Evolutionary conservation across 2,797 vertebrate genomes (phyloP).

Genomic region (Cyprinodon diabolis): DNA sequence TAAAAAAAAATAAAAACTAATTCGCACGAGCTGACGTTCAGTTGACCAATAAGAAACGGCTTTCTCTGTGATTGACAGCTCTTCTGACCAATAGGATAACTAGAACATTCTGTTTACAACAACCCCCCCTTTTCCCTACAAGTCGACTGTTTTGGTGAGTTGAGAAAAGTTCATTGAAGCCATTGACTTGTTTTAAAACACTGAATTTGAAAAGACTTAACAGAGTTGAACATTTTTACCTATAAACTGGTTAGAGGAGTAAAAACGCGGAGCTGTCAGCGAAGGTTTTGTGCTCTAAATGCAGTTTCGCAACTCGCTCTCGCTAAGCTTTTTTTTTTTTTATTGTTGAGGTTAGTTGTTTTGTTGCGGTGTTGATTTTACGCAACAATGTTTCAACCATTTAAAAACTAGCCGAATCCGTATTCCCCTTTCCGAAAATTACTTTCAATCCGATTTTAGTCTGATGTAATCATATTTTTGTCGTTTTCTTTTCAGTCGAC

Average conservation of each 20-base stretch:
- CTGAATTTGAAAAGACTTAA: background rate
- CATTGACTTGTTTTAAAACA: conserved; percentile 45
- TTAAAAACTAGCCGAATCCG: background rate
- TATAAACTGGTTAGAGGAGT: background rate
- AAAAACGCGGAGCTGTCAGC: conserved; percentile 49
- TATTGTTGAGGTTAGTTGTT: conserved; percentile 72
- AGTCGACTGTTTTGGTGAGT: conserved; percentile 79
- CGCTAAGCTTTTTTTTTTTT: conserved; percentile 35
- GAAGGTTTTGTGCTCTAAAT: conserved; percentile 12
- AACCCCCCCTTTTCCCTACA: conserved; percentile 53
- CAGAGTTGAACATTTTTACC: background rate
- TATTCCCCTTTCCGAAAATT: background rate
- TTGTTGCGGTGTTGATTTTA: conserved; percentile 52
- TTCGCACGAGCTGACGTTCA: background rate
- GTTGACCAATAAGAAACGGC: conserved; percentile 54
- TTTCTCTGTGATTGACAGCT: conserved; percentile 12
- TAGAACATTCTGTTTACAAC: conserved; percentile 48
- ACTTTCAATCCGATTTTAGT: accelerated
- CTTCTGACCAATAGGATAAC: conserved; percentile 37
- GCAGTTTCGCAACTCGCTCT: conserved; percentile 32
- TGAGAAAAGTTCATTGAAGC: conserved; percentile 73
- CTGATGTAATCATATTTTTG: background rate
- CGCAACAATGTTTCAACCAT: conserved; percentile 38
- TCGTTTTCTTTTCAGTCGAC: conserved; percentile 12
- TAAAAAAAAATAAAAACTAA: conserved; percentile 9